These are phyloP conservation scores for Leguminivora glycinivorella DNA, from an alignment of 1,140 invertebrate species.

Conservation along the genomic window DNA sequence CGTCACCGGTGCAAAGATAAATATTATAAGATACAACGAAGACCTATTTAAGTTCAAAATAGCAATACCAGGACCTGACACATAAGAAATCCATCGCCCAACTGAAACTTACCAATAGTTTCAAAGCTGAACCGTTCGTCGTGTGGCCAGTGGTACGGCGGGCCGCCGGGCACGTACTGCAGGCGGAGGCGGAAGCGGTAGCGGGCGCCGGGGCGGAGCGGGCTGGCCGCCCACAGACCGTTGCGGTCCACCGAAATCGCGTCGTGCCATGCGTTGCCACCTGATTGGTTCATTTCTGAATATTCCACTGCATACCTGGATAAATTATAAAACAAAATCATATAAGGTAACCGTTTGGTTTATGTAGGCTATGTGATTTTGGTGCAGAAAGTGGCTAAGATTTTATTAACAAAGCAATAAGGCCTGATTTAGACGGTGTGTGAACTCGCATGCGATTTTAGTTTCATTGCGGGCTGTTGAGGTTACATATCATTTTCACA, in stretches of 20 bases:
- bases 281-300: slow-evolving; percentile 43
- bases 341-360: not conserved
- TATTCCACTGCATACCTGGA: slow-evolving; percentile 60
- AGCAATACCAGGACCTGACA: no score
- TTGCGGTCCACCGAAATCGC: slow-evolving; percentile 46
- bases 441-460: no score
- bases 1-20: no score
- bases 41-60: no score
- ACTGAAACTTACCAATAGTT: slow-evolving; percentile 82
- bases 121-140: slow-evolving; percentile 85
- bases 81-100: no score
- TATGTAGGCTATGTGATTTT: no score
- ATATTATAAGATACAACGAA: no score
- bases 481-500: no score
- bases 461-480: no score
- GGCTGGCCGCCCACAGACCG: slow-evolving; percentile 73
- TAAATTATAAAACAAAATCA: slow-evolving; percentile 6
- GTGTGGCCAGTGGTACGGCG: slow-evolving; percentile 84
- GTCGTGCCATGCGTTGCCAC: slow-evolving; percentile 43
- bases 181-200: slow-evolving; percentile 88
- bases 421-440: no score
- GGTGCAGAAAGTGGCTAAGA: no score
- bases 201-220: slow-evolving; percentile 84
- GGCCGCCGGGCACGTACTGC: slow-evolving; percentile 81
- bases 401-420: no score